Evolutionary conservation across 92 coral and sea anemone genomes (phyloP).

Genomic region (Blastomussa wellsi): DNA sequence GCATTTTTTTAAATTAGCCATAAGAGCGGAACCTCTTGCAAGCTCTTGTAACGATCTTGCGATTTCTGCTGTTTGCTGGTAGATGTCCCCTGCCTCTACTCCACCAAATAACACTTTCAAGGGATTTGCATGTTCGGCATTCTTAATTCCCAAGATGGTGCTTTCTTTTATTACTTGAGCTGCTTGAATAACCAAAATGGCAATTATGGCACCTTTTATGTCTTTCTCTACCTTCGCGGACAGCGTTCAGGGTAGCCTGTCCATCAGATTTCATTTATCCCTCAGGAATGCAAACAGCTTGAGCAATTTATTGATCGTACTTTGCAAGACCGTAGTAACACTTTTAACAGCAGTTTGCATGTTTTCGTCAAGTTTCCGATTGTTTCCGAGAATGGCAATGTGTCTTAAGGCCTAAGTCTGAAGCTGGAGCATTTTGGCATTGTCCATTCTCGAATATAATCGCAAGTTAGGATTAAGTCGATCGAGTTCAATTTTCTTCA

Average conservation of each 20-base stretch:
- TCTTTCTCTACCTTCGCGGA: constrained; percentile 44
- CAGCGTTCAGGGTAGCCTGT: constrained; percentile 28
- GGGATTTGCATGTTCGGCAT: constrained; percentile 55
- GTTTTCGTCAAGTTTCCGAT: constrained; percentile 47
- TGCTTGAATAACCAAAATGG: constrained; percentile 4
- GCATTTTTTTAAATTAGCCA: constrained; percentile 1
- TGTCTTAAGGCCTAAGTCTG: constrained; percentile 17
- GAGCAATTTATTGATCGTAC: constrained; percentile 61
- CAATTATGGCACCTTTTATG: constrained; percentile 34
- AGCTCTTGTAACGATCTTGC: constrained; percentile 31
- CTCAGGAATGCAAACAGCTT: constrained; percentile 46
- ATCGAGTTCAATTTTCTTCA: constrained; percentile 34
- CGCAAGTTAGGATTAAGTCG: constrained; percentile 48
- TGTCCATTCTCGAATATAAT: constrained; percentile 30
- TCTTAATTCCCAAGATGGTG: constrained; percentile 28
- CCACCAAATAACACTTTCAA: constrained; percentile 57
- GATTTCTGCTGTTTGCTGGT: constrained; percentile 50
- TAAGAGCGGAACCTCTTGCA: constrained; percentile 25
- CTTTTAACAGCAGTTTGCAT: constrained; percentile 22
- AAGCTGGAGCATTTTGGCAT: constrained; percentile 43
- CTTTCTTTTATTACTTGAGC: constrained; percentile 48
- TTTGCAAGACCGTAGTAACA: constrained; percentile 55
- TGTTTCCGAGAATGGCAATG: constrained; percentile 51
- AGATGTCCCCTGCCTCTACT: constrained; percentile 49
- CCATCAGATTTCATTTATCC: constrained; percentile 41